These are phyloP conservation scores for Prolemur simus DNA, from an alignment of 2,113 vertebrate species.

Conservation along the genomic window DNA sequence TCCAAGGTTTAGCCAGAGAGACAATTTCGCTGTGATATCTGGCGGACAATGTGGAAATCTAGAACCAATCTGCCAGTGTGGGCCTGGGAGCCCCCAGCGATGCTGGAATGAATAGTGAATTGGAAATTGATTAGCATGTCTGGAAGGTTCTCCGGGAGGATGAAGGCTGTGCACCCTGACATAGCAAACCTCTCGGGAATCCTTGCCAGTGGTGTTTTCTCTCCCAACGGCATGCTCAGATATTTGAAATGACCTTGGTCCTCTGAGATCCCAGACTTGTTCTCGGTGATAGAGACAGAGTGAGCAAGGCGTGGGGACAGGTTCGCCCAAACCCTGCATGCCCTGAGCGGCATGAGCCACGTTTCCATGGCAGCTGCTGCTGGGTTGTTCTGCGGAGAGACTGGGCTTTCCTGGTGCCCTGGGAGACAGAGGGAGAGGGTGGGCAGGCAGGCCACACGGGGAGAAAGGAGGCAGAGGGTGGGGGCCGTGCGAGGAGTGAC, in stretches of 20 bases:
- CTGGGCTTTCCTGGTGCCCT: not conserved
- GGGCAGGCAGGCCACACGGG: not conserved
- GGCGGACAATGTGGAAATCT: not conserved
- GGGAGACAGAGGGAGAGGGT: not conserved
- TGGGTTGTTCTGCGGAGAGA: not conserved
- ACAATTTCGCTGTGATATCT: not conserved
- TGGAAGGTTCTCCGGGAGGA: not conserved
- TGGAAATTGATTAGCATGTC: not conserved
- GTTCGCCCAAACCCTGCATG: not conserved
- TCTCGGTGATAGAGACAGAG: not conserved
- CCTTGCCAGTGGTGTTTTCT: not conserved
- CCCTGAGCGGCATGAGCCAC: fast-evolving
- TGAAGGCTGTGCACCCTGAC: not conserved
- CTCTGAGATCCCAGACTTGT: not conserved
- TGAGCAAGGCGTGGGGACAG: not conserved
- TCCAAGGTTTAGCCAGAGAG: not conserved
- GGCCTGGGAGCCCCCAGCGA: not conserved
- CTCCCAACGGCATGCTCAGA: not conserved
- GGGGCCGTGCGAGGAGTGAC: not conserved
- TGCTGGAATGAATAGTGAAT: not conserved
- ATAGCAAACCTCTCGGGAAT: no score
- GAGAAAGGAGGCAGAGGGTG: not conserved
- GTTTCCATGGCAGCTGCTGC: not conserved
- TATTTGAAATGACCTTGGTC: not conserved
- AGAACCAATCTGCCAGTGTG: not conserved